Base-by-base conservation (phyloP, 2,888 invertebrate species). In the Blomia tropicalis region DNA sequence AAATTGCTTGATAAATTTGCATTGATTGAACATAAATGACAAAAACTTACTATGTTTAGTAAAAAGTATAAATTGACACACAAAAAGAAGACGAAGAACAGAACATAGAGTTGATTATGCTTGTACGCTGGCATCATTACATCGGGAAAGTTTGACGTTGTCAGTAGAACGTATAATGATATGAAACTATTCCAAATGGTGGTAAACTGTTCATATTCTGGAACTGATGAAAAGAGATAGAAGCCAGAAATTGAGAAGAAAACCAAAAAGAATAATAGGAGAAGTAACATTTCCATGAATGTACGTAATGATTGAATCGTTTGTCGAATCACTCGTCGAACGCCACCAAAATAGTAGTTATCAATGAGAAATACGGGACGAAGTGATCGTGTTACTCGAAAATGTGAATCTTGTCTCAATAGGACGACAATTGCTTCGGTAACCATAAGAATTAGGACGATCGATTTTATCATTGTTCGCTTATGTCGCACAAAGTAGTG, bases 101-200 rank as follows among this genome's bases (percentile, higher is more conserved):
- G 75, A n/a, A 85, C 83, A 70, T 84, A 84, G 83, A 84, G 86
- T 72, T 83, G 83, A 41, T 82, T 84, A 70, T 79, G 79, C 27
- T 84, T 82, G 73, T 87, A 89, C 0, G 87, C 83, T 4, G 85
- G 87, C 88, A 89, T 88, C 89, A 89, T 89, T 23, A 90, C 87
- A 73, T 89, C 89, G 2, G 89, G 89, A 75, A 84, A 89, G 87
- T 90, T 90, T 64, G 89, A 88, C 14, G 88, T 88, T 1, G 89
- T 89, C n/a, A 89, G 78, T 62, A 90, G 78, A 36, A 90, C 86
- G 73, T 88, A 89, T 77, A 90, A 82, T 70, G 84, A 87, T 70
- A 89, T 84, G 73, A 89, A 88, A 67, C 87, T 86, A 71, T 85
- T 82, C 68, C 83, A 81, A 60, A 88, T 77, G 0, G 86, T 83